Conservation (phyloP, 2,113 vertebrate species). For the Gnathonemus longibarbis region DNA sequence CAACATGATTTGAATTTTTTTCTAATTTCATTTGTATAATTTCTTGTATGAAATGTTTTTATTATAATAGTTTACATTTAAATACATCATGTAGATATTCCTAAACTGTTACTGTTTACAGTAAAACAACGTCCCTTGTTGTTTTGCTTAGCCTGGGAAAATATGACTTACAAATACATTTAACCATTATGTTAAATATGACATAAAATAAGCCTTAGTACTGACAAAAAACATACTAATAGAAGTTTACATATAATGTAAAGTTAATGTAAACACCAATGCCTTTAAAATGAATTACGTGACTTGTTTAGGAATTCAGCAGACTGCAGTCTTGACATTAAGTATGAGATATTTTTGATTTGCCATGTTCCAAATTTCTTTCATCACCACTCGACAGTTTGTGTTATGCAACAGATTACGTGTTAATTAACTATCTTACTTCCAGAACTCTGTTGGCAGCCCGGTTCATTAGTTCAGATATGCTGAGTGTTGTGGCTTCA, state of each 20-base stretch:
- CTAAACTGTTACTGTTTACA: neutral
- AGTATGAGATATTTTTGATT: neutral
- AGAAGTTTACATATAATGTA: neutral
- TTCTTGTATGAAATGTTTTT: neutral
- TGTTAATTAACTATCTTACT: conserved; percentile 12
- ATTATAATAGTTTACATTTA: neutral
- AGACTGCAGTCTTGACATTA: neutral
- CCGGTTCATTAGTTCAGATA: neutral
- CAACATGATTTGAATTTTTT: neutral
- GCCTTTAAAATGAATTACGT: neutral
- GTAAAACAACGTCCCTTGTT: neutral
- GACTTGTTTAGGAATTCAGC: neutral
- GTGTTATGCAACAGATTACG: neutral
- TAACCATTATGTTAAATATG: neutral
- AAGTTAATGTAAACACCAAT: neutral
- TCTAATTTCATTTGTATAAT: neutral
- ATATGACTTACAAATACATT: neutral
- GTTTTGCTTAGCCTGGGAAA: neutral
- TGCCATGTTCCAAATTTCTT: neutral
- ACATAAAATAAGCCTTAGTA: neutral
- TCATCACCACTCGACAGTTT: neutral
- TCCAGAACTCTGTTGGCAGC: neutral
- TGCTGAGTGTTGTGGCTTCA: neutral
- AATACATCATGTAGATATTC: neutral
- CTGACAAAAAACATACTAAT: neutral